Percentiles rank a stretch among this genome's conserved stretches.
These are phyloP conservation scores for Pelobates cultripes DNA, from an alignment of 2,797 vertebrate species.

Conservation along the genomic window DNA sequence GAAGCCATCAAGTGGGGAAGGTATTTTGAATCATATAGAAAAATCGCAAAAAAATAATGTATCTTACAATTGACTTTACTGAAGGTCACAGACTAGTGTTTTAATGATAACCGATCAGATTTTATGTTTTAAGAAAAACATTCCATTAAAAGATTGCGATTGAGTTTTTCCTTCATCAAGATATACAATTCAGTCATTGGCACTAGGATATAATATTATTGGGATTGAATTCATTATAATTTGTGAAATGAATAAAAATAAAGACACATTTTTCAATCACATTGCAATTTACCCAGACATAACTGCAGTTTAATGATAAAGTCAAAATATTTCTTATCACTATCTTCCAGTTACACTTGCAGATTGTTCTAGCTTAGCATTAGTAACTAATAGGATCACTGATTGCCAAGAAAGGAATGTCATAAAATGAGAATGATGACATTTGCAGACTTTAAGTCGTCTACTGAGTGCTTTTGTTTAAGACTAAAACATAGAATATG, in stretches of 20 bases:
- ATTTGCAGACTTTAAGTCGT: constrained; percentile 32
- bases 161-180: background rate
- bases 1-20: too few species aligned
- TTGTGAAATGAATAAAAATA: background rate
- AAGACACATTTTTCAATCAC: background rate
- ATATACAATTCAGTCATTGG: background rate
- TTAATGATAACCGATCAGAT: too few species aligned
- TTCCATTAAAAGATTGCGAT: background rate
- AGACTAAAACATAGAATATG: background rate
- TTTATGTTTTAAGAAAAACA: too few species aligned
- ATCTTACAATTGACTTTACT: too few species aligned
- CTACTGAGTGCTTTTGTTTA: constrained; percentile 15
- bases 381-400: constrained; percentile 46
- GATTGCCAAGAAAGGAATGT: constrained; percentile 39
- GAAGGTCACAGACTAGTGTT: too few species aligned
- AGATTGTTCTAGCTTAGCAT: constrained; percentile 30
- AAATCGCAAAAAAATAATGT: too few species aligned
- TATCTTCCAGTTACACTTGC: background rate
- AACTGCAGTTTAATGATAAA: constrained; percentile 20
- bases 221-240: background rate
- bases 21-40: too few species aligned
- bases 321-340: constrained; percentile 31
- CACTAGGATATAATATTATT: background rate
- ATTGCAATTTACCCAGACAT: constrained; percentile 2
- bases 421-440: constrained; percentile 32